Base-by-base conservation (phyloP, 2,888 invertebrate species). In the Adineta ricciae region DNA sequence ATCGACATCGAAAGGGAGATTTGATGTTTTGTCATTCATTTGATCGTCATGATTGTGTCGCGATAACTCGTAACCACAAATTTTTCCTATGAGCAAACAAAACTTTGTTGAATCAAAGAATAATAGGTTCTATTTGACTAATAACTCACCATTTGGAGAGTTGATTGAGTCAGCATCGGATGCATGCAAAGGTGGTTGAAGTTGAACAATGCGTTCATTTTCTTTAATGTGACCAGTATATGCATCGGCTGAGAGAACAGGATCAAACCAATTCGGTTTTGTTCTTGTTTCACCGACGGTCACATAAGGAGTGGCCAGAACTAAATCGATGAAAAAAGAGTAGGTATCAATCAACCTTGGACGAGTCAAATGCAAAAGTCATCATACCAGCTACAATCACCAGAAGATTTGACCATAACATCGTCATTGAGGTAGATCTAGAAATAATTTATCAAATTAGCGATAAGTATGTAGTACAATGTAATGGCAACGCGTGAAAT, bases 61-160 rank as follows among this genome's bases (percentile, higher is more conserved):
- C 14, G 78, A 78, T 78, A 78, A 78, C 41, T 78, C 78, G n/a
- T 78, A 78, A 14, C 78, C 78, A 41, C 78, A 78, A n/a, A 78
- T 78, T 78, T 78, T 8, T 0, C 41, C 78, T 78, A 78, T 4
- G 7, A 38, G 11, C 21, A 38, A 73, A 64, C n/a, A n/a, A n/a
- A n/a, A n/a, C n/a, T n/a, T n/a, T n/a, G n/a, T n/a, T n/a, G n/a
- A 64, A 64, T 64, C 9, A 19, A 16, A 19, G 16, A 16, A 19
- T 50, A 64, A 64, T 9, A 64, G 27, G 27, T 14, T 24, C 11
- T 64, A 24, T 64, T 27, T 64, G 56, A 7, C 5, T 64, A 41
- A 32, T 64, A 24, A 78, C 41, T 41, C 14, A 78, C 78, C 41
- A 41, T 41, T 78, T 4, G n/a, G 38, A 38, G 78, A 78, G 24